A percentile compares a stretch with the other conserved stretches of the same genome.
Evolutionary conservation across 2,888 invertebrate genomes (phyloP).

Genomic region (Acleris sparsana): DNA sequence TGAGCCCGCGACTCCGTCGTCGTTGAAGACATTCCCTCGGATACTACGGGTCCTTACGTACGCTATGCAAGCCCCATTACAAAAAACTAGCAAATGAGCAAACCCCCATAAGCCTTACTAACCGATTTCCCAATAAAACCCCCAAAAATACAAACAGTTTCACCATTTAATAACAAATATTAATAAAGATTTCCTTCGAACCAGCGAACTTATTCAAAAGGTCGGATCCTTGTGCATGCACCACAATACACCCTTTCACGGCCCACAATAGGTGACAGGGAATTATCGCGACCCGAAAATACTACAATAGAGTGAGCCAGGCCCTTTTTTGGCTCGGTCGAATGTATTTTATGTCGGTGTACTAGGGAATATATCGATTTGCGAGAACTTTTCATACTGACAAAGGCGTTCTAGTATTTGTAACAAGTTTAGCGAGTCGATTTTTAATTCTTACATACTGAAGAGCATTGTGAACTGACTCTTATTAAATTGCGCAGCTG

Average conservation of each 20-base stretch:
- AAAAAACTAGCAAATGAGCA: too few species aligned
- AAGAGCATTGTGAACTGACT: too few species aligned
- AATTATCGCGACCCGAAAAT: slow-evolving; percentile 37
- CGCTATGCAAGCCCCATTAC: too few species aligned
- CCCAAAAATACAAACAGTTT: slow-evolving; percentile 9
- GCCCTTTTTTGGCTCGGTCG: slow-evolving; percentile 26
- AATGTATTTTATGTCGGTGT: slow-evolving; percentile 32
- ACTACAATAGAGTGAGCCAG: slow-evolving; percentile 32
- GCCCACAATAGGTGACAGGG: slow-evolving; percentile 35
- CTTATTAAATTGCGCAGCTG: too few species aligned
- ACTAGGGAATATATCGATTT: slow-evolving; percentile 26
- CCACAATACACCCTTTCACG: slow-evolving; percentile 36
- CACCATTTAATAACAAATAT: slow-evolving; percentile 34
- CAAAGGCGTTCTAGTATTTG: too few species aligned
- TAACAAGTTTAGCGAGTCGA: too few species aligned
- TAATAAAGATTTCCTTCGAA: slow-evolving; percentile 35
- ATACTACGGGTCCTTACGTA: too few species aligned
- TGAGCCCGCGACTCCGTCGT: too few species aligned
- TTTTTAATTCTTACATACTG: too few species aligned
- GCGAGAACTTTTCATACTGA: not conserved
- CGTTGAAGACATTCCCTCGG: too few species aligned
- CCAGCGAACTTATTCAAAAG: slow-evolving; percentile 36
- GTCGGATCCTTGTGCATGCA: slow-evolving; percentile 33
- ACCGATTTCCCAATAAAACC: too few species aligned
- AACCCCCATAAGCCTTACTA: too few species aligned